Evolutionary conservation across 2,888 invertebrate genomes (phyloP).

Genomic region (Lingula anatina): DNA sequence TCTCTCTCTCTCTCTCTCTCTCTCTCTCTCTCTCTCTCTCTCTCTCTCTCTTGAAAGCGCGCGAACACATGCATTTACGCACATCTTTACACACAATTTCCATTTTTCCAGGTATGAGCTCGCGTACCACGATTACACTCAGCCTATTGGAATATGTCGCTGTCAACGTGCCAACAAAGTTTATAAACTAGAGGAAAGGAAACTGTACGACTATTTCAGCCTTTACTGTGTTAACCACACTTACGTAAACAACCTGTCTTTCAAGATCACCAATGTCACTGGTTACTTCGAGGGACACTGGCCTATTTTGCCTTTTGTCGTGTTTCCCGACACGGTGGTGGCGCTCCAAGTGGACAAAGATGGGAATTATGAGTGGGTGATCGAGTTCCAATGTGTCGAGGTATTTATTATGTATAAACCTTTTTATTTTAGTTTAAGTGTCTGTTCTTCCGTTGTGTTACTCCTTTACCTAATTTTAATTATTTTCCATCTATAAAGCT

Average conservation of each 20-base stretch:
- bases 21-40: too few relatives aligned
- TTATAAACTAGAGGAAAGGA: neutral
- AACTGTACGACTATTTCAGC: neutral
- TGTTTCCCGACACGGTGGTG: neutral
- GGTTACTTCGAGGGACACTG: neutral
- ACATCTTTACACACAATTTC: too few relatives aligned
- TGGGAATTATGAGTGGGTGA: neutral
- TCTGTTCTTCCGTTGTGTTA: too few relatives aligned
- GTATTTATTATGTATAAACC: too few relatives aligned
- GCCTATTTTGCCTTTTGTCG: neutral
- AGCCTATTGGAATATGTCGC: neutral
- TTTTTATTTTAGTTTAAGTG: too few relatives aligned
- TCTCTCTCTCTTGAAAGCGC: too few relatives aligned
- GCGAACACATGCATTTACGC: too few relatives aligned
- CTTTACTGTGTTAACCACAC: neutral
- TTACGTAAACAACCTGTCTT: neutral
- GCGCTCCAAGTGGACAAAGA: neutral
- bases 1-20: too few relatives aligned
- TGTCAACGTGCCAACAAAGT: neutral
- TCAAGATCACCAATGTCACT: neutral
- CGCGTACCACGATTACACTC: neutral
- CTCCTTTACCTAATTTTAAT: too few relatives aligned
- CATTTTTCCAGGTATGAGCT: neutral
- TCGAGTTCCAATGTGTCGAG: neutral
- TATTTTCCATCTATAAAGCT: too few relatives aligned